Base-by-base conservation (phyloP, 2,113 vertebrate genomes). In the Typhlomys cinereus region DNA sequence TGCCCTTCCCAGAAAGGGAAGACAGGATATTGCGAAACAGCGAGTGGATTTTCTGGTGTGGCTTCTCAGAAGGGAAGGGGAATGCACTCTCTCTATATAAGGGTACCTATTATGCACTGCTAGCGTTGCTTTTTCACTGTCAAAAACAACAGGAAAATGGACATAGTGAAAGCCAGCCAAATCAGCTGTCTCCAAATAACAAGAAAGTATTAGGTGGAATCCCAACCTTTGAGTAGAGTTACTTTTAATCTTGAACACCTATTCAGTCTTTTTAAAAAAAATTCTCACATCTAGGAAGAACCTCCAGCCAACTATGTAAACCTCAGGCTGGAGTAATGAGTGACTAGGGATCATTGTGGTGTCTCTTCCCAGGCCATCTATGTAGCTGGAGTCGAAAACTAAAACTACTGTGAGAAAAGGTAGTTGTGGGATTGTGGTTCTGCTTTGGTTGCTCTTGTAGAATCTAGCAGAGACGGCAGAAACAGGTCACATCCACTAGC, bases 21-120 rank as follows among this genome's bases (percentile, higher is more conserved):
- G 54, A 85, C 44, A 89, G 76, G 80, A 85, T 66, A 78, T 89
- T 84, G 64, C 71, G 85, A 52, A 86, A 64, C 18, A 78, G n/a
- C 11, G 23, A 90, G 57, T 64, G 57, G 80, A n/a, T 61, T 76
- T 91, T 82, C n/a, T 66, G 64, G 66, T 27, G 1, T 5, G 31
- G 59, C 44, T 82, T n/a, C 52, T 31, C 9, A 12, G 29, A 25
- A 31, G 46, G 59, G 88, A 67, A 81, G 18, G 54, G 23, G 25
- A 48, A 52, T 29, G 15, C 75, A 61, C 74, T 50, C 78, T 83
- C 52, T 41, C 57, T 41, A 4, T 48, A 66, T 69, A 18, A 81
- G 21, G 44, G 67, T 46, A 46, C 1, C 52, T 39, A 3, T 41
- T 64, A 57, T 5, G 46, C 34, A 91, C n/a, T 57, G 0, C 0